These are phyloP conservation scores for Minunthozetes semirufus DNA, from an alignment of 2,888 invertebrate species.

Conservation along the genomic window DNA sequence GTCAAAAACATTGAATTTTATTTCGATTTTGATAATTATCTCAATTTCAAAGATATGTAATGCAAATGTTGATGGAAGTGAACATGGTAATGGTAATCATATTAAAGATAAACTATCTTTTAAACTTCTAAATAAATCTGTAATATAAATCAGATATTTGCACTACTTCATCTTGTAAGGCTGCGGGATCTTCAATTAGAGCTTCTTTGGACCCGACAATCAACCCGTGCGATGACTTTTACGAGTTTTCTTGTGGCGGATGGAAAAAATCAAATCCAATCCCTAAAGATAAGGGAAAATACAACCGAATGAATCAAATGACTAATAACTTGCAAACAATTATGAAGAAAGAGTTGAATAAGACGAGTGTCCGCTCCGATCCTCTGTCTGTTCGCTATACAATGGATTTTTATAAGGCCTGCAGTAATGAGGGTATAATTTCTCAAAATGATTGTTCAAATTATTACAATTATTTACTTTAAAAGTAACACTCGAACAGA, in stretches of 20 bases:
- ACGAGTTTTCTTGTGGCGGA: conserved; percentile 34
- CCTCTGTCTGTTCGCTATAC: neutral
- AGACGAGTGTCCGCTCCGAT: neutral
- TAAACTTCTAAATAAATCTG: too few relatives aligned
- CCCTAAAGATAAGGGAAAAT: conserved; percentile 4
- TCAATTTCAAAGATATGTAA: too few relatives aligned
- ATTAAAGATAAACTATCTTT: too few relatives aligned
- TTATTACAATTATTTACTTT: too few relatives aligned
- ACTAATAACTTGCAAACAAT: neutral
- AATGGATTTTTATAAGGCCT: conserved; percentile 15
- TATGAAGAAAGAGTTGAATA: conserved; percentile 12
- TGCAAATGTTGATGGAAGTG: too few relatives aligned
- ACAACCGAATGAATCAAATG: neutral
- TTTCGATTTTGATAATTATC: too few relatives aligned
- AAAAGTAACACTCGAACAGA: too few relatives aligned
- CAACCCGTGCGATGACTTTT: conserved; percentile 35
- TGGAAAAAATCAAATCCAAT: conserved; percentile 18
- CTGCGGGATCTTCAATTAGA: neutral
- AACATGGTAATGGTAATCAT: too few relatives aligned
- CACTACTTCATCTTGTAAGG: neutral
- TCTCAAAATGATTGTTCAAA: too few relatives aligned
- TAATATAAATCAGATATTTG: conserved; percentile 4
- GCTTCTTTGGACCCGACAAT: neutral
- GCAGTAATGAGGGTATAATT: conserved; percentile 10
- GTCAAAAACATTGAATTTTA: too few relatives aligned